A percentile compares a stretch with the other conserved stretches of the same genome.
These are phyloP conservation scores for Anthopleura xanthogrammica DNA, from an alignment of 92 coral and sea anemone genomes.

Conservation along the genomic window DNA sequence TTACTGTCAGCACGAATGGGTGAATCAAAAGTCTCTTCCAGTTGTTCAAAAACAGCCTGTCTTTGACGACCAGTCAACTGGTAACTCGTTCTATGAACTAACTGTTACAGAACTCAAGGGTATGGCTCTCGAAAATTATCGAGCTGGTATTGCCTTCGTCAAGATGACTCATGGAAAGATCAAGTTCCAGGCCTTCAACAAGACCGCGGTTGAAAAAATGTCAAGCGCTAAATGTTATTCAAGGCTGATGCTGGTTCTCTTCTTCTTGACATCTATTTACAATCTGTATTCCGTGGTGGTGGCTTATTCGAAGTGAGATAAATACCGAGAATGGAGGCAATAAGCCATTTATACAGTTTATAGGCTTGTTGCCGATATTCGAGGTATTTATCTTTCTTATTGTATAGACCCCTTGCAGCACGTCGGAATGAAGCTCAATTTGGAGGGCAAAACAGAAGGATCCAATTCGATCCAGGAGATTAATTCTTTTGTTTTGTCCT, in stretches of 20 bases:
- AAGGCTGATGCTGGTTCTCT: conserved; percentile 54
- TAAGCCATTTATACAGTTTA: no score
- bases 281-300: conserved; percentile 47
- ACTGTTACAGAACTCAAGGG: conserved; percentile 63
- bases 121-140: conserved; percentile 58
- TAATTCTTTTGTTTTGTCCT: no score
- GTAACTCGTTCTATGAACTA: conserved; percentile 58
- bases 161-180: conserved; percentile 51
- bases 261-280: conserved; percentile 45
- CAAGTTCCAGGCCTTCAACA: conserved; percentile 73
- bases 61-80: conserved; percentile 31
- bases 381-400: no score
- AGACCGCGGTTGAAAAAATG: conserved; percentile 46
- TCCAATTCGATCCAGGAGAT: no score
- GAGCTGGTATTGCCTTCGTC: conserved; percentile 53
- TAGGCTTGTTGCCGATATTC: no score
- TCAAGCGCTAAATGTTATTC: conserved; percentile 43
- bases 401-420: no score
- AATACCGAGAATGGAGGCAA: no score
- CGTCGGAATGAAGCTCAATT: no score
- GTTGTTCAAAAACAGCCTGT: conserved; percentile 66
- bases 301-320: neutral
- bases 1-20: conserved; percentile 67
- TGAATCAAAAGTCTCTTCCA: conserved; percentile 52
- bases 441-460: no score